These are phyloP conservation scores for Spongilla lacustris DNA, from an alignment of 37 sponge, comb jelly and placozoan species.

Conservation along the genomic window DNA sequence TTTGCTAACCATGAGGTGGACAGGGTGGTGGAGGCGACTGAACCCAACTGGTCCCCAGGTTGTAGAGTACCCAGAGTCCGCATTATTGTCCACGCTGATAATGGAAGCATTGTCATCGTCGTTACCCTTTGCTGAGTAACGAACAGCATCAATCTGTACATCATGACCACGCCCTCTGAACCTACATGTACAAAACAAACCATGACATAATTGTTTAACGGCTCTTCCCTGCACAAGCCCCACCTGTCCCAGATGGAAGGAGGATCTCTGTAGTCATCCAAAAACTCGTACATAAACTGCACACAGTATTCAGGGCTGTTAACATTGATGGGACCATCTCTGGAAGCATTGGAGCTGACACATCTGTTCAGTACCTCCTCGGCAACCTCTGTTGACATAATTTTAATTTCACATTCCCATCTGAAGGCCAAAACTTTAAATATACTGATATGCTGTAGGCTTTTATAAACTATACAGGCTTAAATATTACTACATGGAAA, in stretches of 20 bases:
- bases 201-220: no score
- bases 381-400: constrained; percentile 51
- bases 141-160: background rate
- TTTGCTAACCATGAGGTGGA: constrained; percentile 22
- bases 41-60: constrained; percentile 45
- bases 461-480: no score
- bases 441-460: no score
- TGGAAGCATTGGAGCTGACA: constrained; percentile 29
- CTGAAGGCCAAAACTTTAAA: no score
- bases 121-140: background rate
- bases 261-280: constrained; percentile 44
- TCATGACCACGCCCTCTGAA: background rate
- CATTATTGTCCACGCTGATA: background rate
- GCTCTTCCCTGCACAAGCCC: no score
- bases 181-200: no score
- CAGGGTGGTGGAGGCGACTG: constrained; percentile 8
- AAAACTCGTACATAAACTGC: constrained; percentile 42
- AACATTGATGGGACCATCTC: background rate
- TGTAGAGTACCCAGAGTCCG: background rate
- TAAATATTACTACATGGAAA: no score
- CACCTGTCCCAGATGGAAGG: no score
- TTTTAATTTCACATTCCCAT: no score
- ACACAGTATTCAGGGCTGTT: constrained; percentile 37
- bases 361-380: constrained; percentile 68
- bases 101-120: background rate